Percentiles rank a stretch among this genome's conserved stretches.
These are phyloP conservation scores for Antheraea assamensis DNA, from an alignment of 2,888 invertebrate species.

Conservation along the genomic window DNA sequence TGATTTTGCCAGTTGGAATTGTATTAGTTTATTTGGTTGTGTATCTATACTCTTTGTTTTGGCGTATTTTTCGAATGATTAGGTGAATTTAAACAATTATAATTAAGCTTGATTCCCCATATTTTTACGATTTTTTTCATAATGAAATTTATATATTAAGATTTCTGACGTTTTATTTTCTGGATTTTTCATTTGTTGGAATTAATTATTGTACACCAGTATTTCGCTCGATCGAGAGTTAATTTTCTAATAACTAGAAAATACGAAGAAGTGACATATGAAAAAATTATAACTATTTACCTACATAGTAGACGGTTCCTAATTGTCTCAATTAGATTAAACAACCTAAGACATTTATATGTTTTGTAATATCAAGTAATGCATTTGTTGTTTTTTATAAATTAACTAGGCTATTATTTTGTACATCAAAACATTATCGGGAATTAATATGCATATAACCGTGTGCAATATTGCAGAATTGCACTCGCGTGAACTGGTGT, in stretches of 20 bases:
- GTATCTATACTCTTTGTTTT: conserved; percentile 6
- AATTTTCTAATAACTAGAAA: not conserved
- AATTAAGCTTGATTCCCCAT: not conserved
- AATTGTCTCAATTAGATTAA: not conserved
- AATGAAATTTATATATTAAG: too few species aligned
- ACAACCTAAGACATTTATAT: too few species aligned
- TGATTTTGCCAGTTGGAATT: conserved; percentile 27
- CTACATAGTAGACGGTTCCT: not conserved
- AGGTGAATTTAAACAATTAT: not conserved
- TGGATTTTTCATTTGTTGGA: too few species aligned
- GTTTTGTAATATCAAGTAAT: too few species aligned
- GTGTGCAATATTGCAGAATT: too few species aligned
- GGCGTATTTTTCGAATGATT: not conserved
- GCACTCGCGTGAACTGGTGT: too few species aligned
- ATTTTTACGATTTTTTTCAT: not conserved
- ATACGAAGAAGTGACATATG: not conserved
- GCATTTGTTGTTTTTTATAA: too few species aligned
- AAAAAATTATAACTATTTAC: not conserved
- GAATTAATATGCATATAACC: too few species aligned
- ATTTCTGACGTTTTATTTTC: too few species aligned
- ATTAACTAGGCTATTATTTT: too few species aligned
- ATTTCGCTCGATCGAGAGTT: not conserved
- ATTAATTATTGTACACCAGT: too few species aligned
- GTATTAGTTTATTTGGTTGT: conserved; percentile 24
- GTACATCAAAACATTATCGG: too few species aligned